These are phyloP conservation scores for Helleia helle DNA, from an alignment of 2,888 invertebrate species.

Conservation along the genomic window DNA sequence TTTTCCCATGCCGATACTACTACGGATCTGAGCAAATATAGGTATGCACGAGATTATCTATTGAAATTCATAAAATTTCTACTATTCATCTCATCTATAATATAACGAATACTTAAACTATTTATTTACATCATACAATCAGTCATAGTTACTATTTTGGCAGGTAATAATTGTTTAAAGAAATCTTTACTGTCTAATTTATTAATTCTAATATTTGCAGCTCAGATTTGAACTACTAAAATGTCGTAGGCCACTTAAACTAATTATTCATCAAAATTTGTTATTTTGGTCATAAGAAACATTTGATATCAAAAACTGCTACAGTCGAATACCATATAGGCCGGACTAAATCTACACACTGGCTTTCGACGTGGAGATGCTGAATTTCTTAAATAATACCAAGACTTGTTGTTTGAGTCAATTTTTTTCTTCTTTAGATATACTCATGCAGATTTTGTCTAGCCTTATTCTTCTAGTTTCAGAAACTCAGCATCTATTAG, in stretches of 20 bases:
- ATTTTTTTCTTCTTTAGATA: no score
- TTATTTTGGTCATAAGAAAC: constrained; percentile 7
- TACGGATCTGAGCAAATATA: constrained; percentile 70
- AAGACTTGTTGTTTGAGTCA: no score
- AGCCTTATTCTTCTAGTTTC: background rate
- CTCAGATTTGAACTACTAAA: constrained; percentile 10
- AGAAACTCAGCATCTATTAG: background rate
- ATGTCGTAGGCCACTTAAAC: constrained; percentile 19
- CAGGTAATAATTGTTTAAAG: constrained; percentile 44
- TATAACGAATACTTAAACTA: constrained; percentile 56
- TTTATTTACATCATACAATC: constrained; percentile 70
- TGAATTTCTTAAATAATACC: background rate
- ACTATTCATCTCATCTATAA: constrained; percentile 51
- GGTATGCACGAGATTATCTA: constrained; percentile 66
- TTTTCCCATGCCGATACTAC: constrained; percentile 41
- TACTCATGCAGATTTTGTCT: no score
- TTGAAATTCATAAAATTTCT: constrained; percentile 50
- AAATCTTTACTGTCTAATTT: constrained; percentile 14
- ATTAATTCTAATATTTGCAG: constrained; percentile 3
- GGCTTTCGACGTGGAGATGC: constrained; percentile 2
- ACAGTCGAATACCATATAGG: constrained; percentile 31
- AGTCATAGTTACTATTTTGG: constrained; percentile 69
- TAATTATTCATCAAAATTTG: constrained; percentile 21
- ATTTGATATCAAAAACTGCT: constrained; percentile 2
- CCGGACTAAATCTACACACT: constrained; percentile 40